Conservation (phyloP, 2,113 vertebrate species). For the Nothocercus julius region DNA sequence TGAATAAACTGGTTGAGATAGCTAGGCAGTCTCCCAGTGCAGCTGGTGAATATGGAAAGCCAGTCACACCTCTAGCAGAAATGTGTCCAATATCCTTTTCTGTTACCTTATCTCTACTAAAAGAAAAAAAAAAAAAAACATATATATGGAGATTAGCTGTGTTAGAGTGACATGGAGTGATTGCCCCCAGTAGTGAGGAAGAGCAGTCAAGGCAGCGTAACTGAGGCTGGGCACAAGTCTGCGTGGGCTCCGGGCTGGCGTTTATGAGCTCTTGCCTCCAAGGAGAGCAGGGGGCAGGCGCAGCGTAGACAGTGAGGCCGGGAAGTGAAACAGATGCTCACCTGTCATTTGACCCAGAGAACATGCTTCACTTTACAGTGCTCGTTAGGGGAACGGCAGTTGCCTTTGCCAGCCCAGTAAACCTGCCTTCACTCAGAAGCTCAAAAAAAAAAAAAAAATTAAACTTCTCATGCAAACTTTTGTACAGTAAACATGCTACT, state of each 20-base stretch:
- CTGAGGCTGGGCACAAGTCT: neutral
- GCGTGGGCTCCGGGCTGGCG: fast-evolving
- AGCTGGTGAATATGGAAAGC: neutral
- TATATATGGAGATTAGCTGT: neutral
- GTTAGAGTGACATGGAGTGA: neutral
- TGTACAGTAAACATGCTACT: fast-evolving
- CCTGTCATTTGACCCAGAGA: neutral
- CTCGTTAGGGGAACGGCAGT: neutral
- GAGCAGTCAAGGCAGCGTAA: neutral
- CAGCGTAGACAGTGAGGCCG: neutral
- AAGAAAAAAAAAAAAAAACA: neutral
- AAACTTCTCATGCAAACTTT: neutral
- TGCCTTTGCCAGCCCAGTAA: neutral
- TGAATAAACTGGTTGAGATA: neutral
- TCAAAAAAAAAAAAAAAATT: conserved; percentile 16
- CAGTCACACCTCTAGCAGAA: neutral
- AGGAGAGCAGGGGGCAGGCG: neutral
- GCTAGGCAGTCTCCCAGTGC: neutral
- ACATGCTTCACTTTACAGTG: neutral
- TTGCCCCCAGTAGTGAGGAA: neutral
- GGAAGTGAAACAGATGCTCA: neutral
- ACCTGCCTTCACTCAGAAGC: neutral
- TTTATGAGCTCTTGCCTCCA: neutral
- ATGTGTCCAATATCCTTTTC: no score
- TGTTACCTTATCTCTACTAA: neutral